These are phyloP conservation scores for Cremastinae sp. DNA, from an alignment of 2,888 invertebrate genomes.

Conservation along the genomic window DNA sequence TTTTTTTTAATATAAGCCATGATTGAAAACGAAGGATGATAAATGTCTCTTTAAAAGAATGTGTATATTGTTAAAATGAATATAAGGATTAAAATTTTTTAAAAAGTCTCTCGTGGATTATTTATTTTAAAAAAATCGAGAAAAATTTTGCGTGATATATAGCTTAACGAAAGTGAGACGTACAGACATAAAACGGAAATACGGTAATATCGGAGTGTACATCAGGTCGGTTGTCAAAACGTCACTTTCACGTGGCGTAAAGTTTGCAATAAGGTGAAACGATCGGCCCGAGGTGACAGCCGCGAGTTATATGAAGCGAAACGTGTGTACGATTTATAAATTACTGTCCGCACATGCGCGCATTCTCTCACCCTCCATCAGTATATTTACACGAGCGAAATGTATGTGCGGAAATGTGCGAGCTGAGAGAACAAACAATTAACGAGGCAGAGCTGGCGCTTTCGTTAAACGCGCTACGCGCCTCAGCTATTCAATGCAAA, in stretches of 20 bases:
- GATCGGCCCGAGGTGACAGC: slow-evolving; percentile 38
- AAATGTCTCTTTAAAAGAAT: too few relatives aligned
- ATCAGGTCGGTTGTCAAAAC: slow-evolving; percentile 69
- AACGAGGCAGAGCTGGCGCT: slow-evolving; percentile 65
- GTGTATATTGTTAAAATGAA: too few relatives aligned
- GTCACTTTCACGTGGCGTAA: slow-evolving; percentile 62
- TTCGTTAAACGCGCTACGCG: slow-evolving; percentile 68
- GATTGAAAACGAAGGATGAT: too few relatives aligned
- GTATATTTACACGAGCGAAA: background rate
- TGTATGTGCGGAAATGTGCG: slow-evolving; percentile 21
- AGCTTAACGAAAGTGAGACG: slow-evolving; percentile 25
- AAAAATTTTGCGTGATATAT: background rate
- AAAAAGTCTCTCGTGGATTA: too few relatives aligned
- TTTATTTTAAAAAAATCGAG: background rate
- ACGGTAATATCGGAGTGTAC: slow-evolving; percentile 65
- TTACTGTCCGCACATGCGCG: background rate
- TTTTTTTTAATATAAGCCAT: too few relatives aligned
- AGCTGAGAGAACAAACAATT: slow-evolving; percentile 76
- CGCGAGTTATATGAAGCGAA: slow-evolving; percentile 2
- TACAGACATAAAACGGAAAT: slow-evolving; percentile 8
- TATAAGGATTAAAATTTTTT: too few relatives aligned
- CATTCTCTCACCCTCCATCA: background rate
- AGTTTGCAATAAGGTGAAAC: slow-evolving; percentile 18
- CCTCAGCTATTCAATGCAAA: slow-evolving; percentile 74
- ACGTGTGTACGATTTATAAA: slow-evolving; percentile 8